Percentiles rank a stretch among this genome's conserved stretches.
Conservation (phyloP, 2,888 invertebrate genomes). For the Agrotis clavis region DNA sequence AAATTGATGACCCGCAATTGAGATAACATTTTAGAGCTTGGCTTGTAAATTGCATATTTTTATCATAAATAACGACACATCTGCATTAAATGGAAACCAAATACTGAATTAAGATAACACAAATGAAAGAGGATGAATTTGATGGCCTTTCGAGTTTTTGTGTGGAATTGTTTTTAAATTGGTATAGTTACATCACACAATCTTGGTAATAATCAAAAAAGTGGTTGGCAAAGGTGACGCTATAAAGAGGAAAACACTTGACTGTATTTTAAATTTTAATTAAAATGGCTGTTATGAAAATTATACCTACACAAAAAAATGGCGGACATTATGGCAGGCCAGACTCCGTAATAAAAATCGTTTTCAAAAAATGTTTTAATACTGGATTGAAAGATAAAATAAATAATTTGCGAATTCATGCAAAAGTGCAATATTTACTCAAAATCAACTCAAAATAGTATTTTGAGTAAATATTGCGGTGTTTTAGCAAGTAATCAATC, state of each 20-base stretch:
- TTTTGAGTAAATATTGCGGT: no score
- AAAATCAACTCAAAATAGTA: no score
- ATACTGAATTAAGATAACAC: no score
- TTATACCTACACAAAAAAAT: neutral
- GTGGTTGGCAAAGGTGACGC: neutral
- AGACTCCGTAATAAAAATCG: neutral
- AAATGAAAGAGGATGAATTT: neutral
- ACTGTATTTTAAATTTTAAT: neutral
- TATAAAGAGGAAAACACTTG: neutral
- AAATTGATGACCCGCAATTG: constrained; percentile 4
- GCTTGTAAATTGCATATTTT: constrained; percentile 5
- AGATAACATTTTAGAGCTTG: neutral
- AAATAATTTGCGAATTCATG: no score
- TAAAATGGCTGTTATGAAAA: neutral
- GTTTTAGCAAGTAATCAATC: neutral
- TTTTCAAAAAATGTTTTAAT: no score
- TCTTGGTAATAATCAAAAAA: neutral
- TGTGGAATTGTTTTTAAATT: neutral
- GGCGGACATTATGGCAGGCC: neutral
- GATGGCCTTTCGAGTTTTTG: neutral
- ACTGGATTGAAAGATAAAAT: no score
- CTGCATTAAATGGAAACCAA: neutral
- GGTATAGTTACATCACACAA: neutral
- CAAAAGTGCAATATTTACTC: no score
- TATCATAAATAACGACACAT: constrained; percentile 6